Evolutionary conservation across 2,888 invertebrate genomes (phyloP).

Genomic region (Lomographa bimaculata): DNA sequence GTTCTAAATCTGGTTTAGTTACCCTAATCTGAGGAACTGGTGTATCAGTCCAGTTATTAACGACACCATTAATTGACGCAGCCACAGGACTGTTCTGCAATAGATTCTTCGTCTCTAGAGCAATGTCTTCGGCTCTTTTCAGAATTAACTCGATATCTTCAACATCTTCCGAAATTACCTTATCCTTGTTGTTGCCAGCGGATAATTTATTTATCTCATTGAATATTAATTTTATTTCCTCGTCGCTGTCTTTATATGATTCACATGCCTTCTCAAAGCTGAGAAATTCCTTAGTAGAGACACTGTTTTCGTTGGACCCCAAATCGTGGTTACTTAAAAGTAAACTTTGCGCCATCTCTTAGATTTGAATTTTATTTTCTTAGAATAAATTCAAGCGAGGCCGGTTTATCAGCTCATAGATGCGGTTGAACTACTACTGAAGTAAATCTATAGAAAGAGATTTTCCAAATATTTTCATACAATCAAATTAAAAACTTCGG

Average conservation of each 20-base stretch:
- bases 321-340: constrained; percentile 42
- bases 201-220: constrained; percentile 86
- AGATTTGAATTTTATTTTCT: no score
- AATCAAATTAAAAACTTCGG: constrained; percentile 38
- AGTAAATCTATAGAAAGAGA: no score
- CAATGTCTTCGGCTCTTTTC: constrained; percentile 71
- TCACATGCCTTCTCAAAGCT: constrained; percentile 70
- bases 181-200: constrained; percentile 48
- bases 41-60: constrained; percentile 34
- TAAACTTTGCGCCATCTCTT: constrained; percentile 51
- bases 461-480: no score
- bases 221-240: constrained; percentile 87
- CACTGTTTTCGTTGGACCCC: constrained; percentile 66
- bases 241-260: constrained; percentile 73
- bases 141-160: constrained; percentile 74
- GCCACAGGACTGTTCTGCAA: constrained; percentile 60
- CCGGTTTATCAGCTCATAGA: no score
- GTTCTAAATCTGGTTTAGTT: constrained; percentile 55
- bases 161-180: constrained; percentile 54
- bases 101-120: constrained; percentile 65
- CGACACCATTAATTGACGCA: constrained; percentile 32
- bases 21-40: constrained; percentile 68
- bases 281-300: constrained; percentile 71
- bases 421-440: no score
- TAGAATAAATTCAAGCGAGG: no score